Base-by-base conservation (phyloP, 2,797 vertebrate genomes). In the Acanthiza pusilla region DNA sequence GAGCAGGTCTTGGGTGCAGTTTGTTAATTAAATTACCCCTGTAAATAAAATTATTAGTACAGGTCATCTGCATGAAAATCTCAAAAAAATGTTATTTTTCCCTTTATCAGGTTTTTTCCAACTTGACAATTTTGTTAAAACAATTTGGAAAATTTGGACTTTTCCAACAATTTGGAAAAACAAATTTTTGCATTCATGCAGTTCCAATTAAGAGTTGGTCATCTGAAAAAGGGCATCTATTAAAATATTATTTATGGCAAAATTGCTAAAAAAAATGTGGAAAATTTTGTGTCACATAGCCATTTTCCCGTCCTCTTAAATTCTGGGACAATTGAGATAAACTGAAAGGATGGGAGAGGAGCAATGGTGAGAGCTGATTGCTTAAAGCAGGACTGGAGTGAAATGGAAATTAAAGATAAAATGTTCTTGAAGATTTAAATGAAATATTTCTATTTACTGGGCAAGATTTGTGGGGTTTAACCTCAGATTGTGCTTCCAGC, bases 51-150 rank as follows among this genome's bases (percentile, higher is more conserved):
- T 29, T 36, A 21, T 70, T 45, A 38, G 62, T 47, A 9, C 22
- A 38, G 25, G 27, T 62, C 10, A 36, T 16, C 16, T 36, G 10
- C 36, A 32, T 7, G 25, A 36, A 74, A 88, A n/a, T 13, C 12
- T 3, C 16, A 2, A 5, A 5, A 61, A 76, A 27, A 13, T 0
- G 7, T 19, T 1, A 5, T 42, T 77, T 51, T 63, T 51, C 16
- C 23, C 11, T n/a, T 9, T 8, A 9, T 6, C 8, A 38, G 22
- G 12, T 12, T 16, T 19, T 25, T 27, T 53, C 54, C 8, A 22
- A 8, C 38, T 48, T 58, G 38, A 13, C 2, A 1, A 3, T 36
- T 85, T 67, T 36, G 12, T 55, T 55, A 7, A 36, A 78, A 42
- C n/a, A n/a, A n/a, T n/a, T n/a, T n/a, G n/a, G n/a, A n/a, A n/a